Evolutionary conservation across 2,113 vertebrate species (phyloP).

Genomic region (Channa argus): DNA sequence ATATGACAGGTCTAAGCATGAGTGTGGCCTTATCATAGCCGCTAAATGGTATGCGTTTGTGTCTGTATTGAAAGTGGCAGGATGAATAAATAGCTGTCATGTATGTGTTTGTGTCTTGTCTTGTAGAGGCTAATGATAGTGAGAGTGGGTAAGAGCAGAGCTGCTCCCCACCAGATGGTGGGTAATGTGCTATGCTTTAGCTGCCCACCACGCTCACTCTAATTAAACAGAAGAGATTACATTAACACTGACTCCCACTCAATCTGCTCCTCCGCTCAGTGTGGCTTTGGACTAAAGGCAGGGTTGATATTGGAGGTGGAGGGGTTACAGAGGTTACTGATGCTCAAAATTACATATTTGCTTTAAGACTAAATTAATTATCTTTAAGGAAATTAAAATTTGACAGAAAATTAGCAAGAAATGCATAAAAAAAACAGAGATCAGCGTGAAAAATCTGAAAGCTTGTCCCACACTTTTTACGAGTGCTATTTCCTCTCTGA

Average conservation of each 20-base stretch:
- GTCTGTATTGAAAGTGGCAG: constrained; percentile 73
- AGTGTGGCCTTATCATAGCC: constrained; percentile 14
- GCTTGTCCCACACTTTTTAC: neutral
- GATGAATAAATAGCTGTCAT: constrained; percentile 79
- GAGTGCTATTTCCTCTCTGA: neutral
- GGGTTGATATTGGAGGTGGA: constrained; percentile 30
- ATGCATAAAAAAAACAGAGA: neutral
- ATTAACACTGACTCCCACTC: constrained; percentile 68
- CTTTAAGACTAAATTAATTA: constrained; percentile 1
- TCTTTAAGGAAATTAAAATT: neutral
- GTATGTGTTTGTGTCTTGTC: constrained; percentile 76
- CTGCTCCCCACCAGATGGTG: constrained; percentile 76
- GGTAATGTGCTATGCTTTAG: constrained; percentile 77
- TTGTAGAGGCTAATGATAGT: constrained; percentile 73
- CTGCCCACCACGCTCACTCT: constrained; percentile 76
- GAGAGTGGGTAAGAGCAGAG: constrained; percentile 67
- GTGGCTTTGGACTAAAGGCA: constrained; percentile 24
- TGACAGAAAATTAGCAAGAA: neutral
- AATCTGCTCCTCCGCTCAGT: constrained; percentile 71
- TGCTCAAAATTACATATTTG: constrained; percentile 15
- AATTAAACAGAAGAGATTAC: constrained; percentile 83
- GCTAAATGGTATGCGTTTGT: constrained; percentile 54
- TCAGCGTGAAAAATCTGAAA: neutral
- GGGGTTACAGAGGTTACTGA: constrained; percentile 42
- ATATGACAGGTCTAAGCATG: constrained; percentile 29